Base-by-base conservation (phyloP, 2,113 vertebrate species). In the Nanorana parkeri region DNA sequence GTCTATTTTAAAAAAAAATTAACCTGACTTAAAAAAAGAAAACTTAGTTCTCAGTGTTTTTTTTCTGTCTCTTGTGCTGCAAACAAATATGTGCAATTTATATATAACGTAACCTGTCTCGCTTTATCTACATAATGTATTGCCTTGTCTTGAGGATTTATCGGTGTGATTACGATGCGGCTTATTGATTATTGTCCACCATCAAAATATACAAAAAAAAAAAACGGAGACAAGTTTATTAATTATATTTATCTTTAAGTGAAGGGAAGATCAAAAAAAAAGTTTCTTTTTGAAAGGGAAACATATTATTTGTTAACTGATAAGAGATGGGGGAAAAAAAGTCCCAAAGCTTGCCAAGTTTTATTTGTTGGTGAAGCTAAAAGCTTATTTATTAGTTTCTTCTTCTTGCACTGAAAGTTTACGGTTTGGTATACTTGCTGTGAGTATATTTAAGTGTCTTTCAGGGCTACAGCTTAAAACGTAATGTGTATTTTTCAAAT, bases 101-200 rank as follows among this genome's bases (percentile, higher is more conserved):
- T 74, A 65, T 81, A 81, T 81, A 55, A 74, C 60, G 66, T 66
- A 72, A 24, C 8, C 17, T 81, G 79, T 74, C 69, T 17, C 29
- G 47, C n/a, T 66, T 81, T 81, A 81, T 74, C 79, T 74, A 10
- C 41, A 26, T 81, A 81, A 81, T 81, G 58, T 64, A 81, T 81
- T 65, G 29, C 69, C 52, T 41, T 74, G 79, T 74, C 68, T 74
- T 17, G 19, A 55, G 79, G 68, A 74, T 81, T 81, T 74, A 81
- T 81, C 79, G 52, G 58, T 26, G 29, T 63, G 78, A 80, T 80
- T 71, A 81, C 32, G 58, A 63, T n/a, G 68, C 17, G 19, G 56
- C 41, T 26, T 81, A 81, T 81, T 81, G 78, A 81, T 73, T 81
- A 81, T 81, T 54, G 51, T 29, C 26, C 78, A 52, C 67, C 52